A percentile compares a stretch with the other conserved stretches of the same genome.
phyloP scores from a whole-genome alignment of 2,113 vertebrate species.

The Patagioenas fasciata region DNA sequence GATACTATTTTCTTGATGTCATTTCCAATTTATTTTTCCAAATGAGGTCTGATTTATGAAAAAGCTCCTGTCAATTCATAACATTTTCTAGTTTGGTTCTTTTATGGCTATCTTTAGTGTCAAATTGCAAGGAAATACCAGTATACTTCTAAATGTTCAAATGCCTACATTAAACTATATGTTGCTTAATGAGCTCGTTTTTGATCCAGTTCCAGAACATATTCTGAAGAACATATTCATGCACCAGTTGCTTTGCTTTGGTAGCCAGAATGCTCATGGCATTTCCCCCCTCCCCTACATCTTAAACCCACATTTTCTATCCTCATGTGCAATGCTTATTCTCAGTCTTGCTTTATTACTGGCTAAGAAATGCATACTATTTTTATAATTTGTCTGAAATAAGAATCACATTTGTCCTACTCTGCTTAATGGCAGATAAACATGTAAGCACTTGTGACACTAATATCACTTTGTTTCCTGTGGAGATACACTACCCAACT shows the following conservation, averaged over 20 bases:
- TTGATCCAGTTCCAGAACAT: constrained; percentile 11
- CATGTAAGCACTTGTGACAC: neutral
- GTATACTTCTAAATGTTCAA: neutral
- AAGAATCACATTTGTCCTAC: neutral
- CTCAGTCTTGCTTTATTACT: neutral
- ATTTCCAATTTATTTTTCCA: neutral
- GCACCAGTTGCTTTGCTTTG: neutral
- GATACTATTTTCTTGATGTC: neutral
- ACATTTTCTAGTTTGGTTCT: neutral
- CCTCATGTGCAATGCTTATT: neutral
- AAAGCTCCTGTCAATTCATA: neutral
- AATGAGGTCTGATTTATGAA: neutral
- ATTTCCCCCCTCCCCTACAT: neutral
- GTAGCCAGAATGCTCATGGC: neutral
- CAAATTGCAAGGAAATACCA: neutral
- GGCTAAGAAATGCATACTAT: neutral
- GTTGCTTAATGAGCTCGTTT: constrained; percentile 5
- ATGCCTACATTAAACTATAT: neutral
- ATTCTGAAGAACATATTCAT: neutral
- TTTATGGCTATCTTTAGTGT: neutral
- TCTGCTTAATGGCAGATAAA: neutral
- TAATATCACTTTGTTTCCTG: neutral
- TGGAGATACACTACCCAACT: neutral
- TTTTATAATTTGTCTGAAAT: constrained; percentile 19
- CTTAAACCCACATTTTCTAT: neutral